These are phyloP conservation scores for Agapornis roseicollis DNA, from an alignment of 2,113 vertebrate species.

Conservation along the genomic window DNA sequence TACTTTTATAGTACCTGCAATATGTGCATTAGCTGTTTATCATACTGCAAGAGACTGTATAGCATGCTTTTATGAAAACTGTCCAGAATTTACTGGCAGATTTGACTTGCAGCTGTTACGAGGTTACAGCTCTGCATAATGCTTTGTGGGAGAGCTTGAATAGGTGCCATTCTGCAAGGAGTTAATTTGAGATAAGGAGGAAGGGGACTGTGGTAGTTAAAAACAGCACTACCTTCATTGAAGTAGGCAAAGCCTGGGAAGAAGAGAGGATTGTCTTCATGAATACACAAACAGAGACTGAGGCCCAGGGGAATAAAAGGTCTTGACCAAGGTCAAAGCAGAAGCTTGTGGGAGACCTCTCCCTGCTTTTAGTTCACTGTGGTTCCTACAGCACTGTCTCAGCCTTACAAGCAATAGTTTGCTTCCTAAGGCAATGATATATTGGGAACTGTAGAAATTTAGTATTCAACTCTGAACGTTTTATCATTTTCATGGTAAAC, in stretches of 20 bases:
- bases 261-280: neutral
- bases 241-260: neutral
- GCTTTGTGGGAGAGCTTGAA: neutral
- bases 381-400: neutral
- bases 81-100: neutral
- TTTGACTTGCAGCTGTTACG: neutral
- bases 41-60: neutral
- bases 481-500: neutral
- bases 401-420: neutral
- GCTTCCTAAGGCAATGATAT: neutral
- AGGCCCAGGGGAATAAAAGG: neutral
- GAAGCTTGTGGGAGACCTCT: neutral
- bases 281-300: neutral
- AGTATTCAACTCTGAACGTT: neutral
- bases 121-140: neutral
- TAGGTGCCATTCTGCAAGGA: neutral
- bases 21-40: neutral
- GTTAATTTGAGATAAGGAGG: neutral
- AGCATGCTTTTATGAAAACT: neutral
- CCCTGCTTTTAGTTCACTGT: neutral
- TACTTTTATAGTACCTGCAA: neutral
- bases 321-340: neutral
- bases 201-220: neutral
- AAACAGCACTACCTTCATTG: neutral
- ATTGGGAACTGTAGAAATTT: neutral